Conservation (phyloP, 2,797 vertebrate genomes). For the Xiphophorus birchmanni region DNA sequence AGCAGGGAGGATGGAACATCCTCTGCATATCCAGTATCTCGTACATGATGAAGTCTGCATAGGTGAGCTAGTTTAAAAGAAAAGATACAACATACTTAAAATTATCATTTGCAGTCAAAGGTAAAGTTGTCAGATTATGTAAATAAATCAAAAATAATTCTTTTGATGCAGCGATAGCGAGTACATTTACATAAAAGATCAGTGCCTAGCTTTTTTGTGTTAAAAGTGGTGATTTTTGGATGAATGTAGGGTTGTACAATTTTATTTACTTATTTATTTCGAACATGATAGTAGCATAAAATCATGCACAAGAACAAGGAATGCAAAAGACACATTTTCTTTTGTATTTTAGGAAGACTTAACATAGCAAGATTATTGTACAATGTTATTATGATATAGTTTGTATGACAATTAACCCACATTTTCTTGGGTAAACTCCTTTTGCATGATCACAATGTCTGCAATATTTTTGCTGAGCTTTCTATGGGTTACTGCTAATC, state of each 20-base stretch:
- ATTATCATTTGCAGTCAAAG: background rate
- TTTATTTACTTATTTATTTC: background rate
- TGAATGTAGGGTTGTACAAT: background rate
- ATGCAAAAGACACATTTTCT: too few species aligned
- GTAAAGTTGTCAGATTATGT: background rate
- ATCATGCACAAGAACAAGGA: too few species aligned
- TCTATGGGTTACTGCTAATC: background rate
- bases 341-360: background rate
- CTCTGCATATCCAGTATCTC: conserved; percentile 91
- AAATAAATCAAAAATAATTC: background rate
- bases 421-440: background rate
- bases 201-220: background rate
- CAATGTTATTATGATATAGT: background rate
- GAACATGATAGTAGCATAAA: too few species aligned
- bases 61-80: conserved; percentile 85
- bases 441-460: background rate
- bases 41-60: conserved; percentile 92
- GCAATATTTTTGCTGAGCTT: background rate
- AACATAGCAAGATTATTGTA: background rate
- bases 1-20: conserved; percentile 86
- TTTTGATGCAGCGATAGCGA: background rate
- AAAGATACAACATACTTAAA: background rate
- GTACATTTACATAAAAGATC: background rate
- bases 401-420: background rate
- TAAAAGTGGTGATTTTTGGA: background rate